These are phyloP conservation scores for Drosophila kanapiae DNA, from an alignment of 1,140 invertebrate species.

Conservation along the genomic window DNA sequence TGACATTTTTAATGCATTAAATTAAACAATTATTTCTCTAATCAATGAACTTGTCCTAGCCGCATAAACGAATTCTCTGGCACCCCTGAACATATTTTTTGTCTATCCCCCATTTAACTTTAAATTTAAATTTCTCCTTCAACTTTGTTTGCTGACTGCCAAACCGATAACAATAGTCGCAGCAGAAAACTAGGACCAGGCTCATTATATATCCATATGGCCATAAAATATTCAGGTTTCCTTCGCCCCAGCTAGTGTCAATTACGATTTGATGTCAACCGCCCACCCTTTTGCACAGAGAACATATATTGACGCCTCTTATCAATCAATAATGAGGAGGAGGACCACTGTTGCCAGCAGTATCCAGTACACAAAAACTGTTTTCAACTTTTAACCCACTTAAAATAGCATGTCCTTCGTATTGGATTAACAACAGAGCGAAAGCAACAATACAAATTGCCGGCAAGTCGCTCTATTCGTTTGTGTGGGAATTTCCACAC, in stretches of 20 bases:
- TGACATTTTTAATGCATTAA: too few relatives aligned
- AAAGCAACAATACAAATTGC: conserved; percentile 26
- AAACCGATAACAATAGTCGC: neutral
- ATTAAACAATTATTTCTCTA: too few relatives aligned
- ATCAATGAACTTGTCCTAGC: too few relatives aligned
- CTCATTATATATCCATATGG: neutral
- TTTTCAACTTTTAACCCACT: conserved; percentile 83
- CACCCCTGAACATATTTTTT: neutral
- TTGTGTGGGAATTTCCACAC: conserved; percentile 71
- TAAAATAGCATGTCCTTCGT: conserved; percentile 83
- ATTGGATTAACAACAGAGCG: conserved; percentile 66
- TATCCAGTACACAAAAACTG: conserved; percentile 57
- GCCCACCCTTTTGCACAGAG: neutral
- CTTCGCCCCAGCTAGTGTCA: conserved; percentile 10
- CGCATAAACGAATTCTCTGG: neutral
- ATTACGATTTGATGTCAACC: conserved; percentile 38
- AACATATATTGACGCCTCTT: conserved; percentile 41
- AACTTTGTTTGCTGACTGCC: neutral
- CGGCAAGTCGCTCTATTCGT: conserved; percentile 31
- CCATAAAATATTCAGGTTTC: conserved; percentile 19
- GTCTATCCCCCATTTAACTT: too few relatives aligned
- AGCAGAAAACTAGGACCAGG: neutral
- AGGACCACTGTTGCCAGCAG: conserved; percentile 25
- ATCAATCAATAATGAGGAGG: conserved; percentile 68
- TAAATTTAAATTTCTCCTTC: neutral